Evolutionary conservation across 2,888 invertebrate genomes (phyloP).

Genomic region (Drosophila rellima): DNA sequence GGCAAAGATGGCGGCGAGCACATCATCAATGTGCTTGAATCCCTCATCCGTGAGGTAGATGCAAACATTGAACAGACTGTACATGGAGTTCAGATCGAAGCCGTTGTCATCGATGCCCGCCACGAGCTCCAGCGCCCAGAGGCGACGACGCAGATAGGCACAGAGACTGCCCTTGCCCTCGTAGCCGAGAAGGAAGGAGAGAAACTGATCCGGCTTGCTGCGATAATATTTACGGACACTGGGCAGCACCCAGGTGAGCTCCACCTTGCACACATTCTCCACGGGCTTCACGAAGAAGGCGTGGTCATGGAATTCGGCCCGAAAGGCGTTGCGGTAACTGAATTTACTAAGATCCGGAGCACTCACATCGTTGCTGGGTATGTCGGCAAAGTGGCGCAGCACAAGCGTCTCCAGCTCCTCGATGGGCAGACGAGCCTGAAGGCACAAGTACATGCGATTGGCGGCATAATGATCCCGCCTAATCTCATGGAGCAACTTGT

Average conservation of each 20-base stretch:
- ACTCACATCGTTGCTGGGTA: slow-evolving; percentile 89
- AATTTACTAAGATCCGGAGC: slow-evolving; percentile 88
- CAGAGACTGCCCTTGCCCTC: slow-evolving; percentile 95
- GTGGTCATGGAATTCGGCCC: slow-evolving; percentile 79
- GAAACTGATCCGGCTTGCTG: slow-evolving; percentile 88
- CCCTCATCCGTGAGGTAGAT: slow-evolving; percentile 93
- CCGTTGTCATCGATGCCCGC: slow-evolving; percentile 91
- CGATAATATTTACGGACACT: slow-evolving; percentile 80
- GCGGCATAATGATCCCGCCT: slow-evolving; percentile 93
- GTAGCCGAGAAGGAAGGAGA: slow-evolving; percentile 93
- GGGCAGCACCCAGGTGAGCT: slow-evolving; percentile 85
- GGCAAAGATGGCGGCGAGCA: slow-evolving; percentile 91
- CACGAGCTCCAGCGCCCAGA: slow-evolving; percentile 91
- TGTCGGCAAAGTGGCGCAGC: slow-evolving; percentile 88
- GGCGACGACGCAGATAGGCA: slow-evolving; percentile 89
- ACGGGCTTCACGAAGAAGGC: slow-evolving; percentile 91
- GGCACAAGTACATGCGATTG: slow-evolving; percentile 94
- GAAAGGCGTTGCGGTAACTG: slow-evolving; percentile 80
- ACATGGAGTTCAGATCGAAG: slow-evolving; percentile 92
- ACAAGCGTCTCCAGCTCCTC: slow-evolving; percentile 84
- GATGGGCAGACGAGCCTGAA: slow-evolving; percentile 88
- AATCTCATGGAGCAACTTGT: slow-evolving; percentile 91
- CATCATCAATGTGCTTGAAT: slow-evolving; percentile 89
- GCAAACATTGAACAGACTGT: slow-evolving; percentile 90
- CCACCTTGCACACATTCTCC: slow-evolving; percentile 90